Evolutionary conservation across 2,797 vertebrate species (phyloP).

Genomic region (Mormyrops boulengeri): DNA sequence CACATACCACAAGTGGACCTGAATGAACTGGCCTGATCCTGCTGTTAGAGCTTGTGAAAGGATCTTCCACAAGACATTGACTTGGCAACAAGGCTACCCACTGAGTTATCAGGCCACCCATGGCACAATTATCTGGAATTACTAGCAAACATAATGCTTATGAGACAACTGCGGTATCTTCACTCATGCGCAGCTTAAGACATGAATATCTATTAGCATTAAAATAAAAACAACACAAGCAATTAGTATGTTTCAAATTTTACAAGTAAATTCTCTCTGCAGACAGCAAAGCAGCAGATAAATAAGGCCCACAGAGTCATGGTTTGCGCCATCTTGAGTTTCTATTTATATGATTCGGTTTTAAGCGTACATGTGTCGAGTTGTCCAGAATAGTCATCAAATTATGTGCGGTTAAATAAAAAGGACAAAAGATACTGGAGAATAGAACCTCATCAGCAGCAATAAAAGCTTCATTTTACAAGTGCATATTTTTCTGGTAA

Average conservation of each 20-base stretch:
- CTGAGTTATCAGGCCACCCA: not conserved
- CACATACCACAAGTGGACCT: not conserved
- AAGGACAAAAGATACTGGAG: not conserved
- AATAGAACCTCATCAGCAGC: not conserved
- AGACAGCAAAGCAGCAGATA: not conserved
- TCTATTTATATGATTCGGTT: not conserved
- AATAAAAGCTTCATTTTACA: not conserved
- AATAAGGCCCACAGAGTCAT: not conserved
- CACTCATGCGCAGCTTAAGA: not conserved
- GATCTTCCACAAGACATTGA: not conserved
- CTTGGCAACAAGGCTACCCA: not conserved
- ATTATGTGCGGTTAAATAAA: not conserved
- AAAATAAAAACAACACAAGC: not conserved
- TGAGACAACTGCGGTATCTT: not conserved
- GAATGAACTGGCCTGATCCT: not conserved
- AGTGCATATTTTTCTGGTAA: not conserved
- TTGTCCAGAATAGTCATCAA: not conserved
- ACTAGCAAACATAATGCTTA: slow-evolving; percentile 24
- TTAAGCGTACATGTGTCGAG: not conserved
- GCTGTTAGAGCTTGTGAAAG: not conserved
- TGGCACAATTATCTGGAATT: not conserved
- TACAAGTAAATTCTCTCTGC: not conserved
- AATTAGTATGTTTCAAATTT: not conserved
- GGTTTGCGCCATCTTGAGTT: not conserved
- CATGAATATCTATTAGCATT: not conserved